phyloP scores from a whole-genome alignment of 2,797 vertebrate species.

The Channa striata region DNA sequence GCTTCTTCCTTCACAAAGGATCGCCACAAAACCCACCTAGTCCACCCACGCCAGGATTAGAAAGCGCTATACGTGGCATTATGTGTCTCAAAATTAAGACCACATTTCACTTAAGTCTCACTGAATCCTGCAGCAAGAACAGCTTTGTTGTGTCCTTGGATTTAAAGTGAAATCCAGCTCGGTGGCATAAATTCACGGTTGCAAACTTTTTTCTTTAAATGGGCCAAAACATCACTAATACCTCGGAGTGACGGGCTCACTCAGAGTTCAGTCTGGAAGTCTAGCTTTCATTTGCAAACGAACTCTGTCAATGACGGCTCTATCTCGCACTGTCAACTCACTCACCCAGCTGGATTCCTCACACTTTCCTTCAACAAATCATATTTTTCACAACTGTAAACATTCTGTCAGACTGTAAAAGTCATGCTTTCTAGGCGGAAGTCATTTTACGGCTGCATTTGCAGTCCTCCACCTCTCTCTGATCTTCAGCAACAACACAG shows the following conservation, averaged over 20 bases:
- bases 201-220: slow-evolving; percentile 12
- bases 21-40: slow-evolving; percentile 35
- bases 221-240: neutral
- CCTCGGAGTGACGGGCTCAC: slow-evolving; percentile 5
- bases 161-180: slow-evolving; percentile 38
- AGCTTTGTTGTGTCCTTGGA: slow-evolving; percentile 5
- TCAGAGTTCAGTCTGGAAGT: slow-evolving; percentile 1
- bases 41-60: slow-evolving; percentile 56
- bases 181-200: neutral
- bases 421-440: slow-evolving; percentile 1
- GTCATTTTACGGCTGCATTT: slow-evolving; percentile 2
- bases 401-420: slow-evolving; percentile 12
- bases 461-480: neutral
- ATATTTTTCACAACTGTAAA: slow-evolving; percentile 8
- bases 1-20: slow-evolving; percentile 34
- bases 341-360: neutral
- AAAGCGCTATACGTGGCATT: slow-evolving; percentile 51
- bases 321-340: slow-evolving; percentile 13
- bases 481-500: slow-evolving; percentile 16
- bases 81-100: slow-evolving; percentile 58
- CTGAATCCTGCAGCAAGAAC: slow-evolving; percentile 32
- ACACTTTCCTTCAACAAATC: slow-evolving; percentile 7
- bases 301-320: neutral
- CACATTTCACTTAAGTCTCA: slow-evolving; percentile 39
- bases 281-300: slow-evolving; percentile 11